Base-by-base conservation (phyloP, 2,888 invertebrate genomes). In the Amphimallon solstitiale region DNA sequence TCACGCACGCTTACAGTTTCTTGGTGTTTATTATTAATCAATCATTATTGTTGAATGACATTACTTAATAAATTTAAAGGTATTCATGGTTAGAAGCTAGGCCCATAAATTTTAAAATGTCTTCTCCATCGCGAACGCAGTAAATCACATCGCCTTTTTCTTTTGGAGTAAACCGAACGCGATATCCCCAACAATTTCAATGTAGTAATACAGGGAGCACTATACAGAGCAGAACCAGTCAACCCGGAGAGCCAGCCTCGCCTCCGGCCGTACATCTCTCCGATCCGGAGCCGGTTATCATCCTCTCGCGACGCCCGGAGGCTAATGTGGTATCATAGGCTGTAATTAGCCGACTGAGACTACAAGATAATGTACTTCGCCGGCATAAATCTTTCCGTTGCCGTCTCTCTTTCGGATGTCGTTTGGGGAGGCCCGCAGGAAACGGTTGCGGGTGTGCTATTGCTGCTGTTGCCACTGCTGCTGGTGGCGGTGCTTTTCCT, bases 351-450 rank as follows among this genome's bases (percentile, higher is more conserved):
- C 83, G 82, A 81, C 82, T 82, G 81, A 82, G 83, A 82, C 82
- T 84, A 84, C 84, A 84, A 84, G 84, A 84, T 84, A 84, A 84
- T 84, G 83, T 84, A 84, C 84, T 84, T 83, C 81, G 78, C 80
- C 79, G 77, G 81, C 80, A 82, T 84, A 84, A 84, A 84, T 84
- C 83, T 84, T 83, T 81, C 77, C 72, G 71, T 76, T 76, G 76
- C 68, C 73, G 74, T 76, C 75, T 73, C 73, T 74, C 72, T 71
- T 75, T 72, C 65, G 66, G 72, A 74, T 73, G 71, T 73, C 72
- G 72, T 70, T 59, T 59, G 63, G 56, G 68, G 46, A 59, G 46
- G 37, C 37, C 65, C 60, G 40, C 35, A 38, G 54, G 62, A 63
- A 62, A 67, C 66, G 56, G 56, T 35, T 40, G 40, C 49, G 34